These are phyloP conservation scores for Bergia puertoricense DNA, from an alignment of 92 coral and sea anemone genomes.

Conservation along the genomic window DNA sequence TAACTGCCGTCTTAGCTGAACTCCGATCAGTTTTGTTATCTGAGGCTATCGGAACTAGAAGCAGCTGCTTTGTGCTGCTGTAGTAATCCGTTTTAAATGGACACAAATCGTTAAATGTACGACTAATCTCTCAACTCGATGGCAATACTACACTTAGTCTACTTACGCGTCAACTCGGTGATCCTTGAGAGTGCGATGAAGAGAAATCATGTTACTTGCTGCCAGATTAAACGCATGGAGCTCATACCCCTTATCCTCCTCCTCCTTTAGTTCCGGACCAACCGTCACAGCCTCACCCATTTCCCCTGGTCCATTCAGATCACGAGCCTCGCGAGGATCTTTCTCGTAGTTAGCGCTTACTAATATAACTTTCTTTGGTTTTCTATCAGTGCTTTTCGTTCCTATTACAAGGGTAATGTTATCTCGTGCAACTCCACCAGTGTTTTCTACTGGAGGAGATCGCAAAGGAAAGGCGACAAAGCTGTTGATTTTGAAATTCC, in stretches of 20 bases:
- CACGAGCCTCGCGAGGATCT: conserved; percentile 61
- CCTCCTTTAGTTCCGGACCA: conserved; percentile 58
- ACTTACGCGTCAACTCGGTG: conserved; percentile 69
- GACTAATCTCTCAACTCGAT: no score
- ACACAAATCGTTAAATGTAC: not conserved
- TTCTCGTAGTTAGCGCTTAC: conserved; percentile 72
- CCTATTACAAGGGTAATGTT: conserved; percentile 4
- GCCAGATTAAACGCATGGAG: conserved; percentile 76
- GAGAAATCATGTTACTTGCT: conserved; percentile 79
- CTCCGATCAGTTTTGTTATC: not conserved
- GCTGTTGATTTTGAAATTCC: conserved; percentile 58
- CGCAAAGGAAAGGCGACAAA: conserved; percentile 1
- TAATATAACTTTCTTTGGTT: conserved; percentile 46
- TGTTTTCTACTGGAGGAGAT: conserved; percentile 11
- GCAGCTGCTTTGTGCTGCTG: not conserved
- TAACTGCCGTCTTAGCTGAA: not conserved
- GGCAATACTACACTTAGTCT: not conserved
- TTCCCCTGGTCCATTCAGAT: conserved; percentile 76
- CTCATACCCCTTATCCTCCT: conserved; percentile 74
- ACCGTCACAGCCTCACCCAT: conserved; percentile 73
- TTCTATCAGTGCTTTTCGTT: conserved; percentile 4
- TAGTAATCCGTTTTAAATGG: not conserved
- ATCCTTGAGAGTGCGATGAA: conserved; percentile 69
- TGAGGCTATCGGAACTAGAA: not conserved
- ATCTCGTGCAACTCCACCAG: conserved; percentile 8